Evolutionary conservation across 1,140 invertebrate species (phyloP).

Genomic region (Zaprionus capensis): DNA sequence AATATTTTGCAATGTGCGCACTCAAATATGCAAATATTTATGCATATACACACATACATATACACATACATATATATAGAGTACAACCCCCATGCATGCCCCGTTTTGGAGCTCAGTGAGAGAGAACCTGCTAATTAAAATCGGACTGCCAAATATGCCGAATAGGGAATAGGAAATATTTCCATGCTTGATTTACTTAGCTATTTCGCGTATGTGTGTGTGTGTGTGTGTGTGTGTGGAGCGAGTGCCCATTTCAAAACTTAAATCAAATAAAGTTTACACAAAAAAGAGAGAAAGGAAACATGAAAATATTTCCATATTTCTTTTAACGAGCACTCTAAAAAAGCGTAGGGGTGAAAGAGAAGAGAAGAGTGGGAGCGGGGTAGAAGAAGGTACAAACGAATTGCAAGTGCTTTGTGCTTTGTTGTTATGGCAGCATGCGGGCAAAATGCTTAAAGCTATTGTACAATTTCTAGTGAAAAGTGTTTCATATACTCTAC

Average conservation of each 20-base stretch:
- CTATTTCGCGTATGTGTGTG: constrained; percentile 8
- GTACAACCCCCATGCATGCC: neutral
- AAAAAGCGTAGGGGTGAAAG: neutral
- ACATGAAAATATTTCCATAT: constrained; percentile 2
- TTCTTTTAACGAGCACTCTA: constrained; percentile 8
- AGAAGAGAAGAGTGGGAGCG: neutral
- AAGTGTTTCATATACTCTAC: neutral
- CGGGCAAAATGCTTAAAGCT: constrained; percentile 1
- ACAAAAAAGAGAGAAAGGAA: neutral
- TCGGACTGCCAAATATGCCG: constrained; percentile 64
- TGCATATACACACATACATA: constrained; percentile 41
- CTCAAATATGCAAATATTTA: constrained; percentile 80
- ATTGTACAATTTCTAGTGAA: neutral
- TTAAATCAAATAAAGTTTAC: constrained; percentile 2
- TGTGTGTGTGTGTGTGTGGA: neutral
- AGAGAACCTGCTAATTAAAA: constrained; percentile 68
- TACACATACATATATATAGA: neutral
- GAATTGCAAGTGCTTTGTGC: constrained; percentile 4
- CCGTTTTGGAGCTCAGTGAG: constrained; percentile 40
- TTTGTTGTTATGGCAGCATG: constrained; percentile 3
- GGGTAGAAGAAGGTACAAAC: neutral
- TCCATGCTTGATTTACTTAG: constrained; percentile 42
- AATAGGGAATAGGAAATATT: constrained; percentile 33
- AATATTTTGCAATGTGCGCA: constrained; percentile 73
- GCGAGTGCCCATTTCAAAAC: neutral